Base-by-base conservation (phyloP, 1,140 invertebrate genomes). In the Psilanteris sp. region DNA sequence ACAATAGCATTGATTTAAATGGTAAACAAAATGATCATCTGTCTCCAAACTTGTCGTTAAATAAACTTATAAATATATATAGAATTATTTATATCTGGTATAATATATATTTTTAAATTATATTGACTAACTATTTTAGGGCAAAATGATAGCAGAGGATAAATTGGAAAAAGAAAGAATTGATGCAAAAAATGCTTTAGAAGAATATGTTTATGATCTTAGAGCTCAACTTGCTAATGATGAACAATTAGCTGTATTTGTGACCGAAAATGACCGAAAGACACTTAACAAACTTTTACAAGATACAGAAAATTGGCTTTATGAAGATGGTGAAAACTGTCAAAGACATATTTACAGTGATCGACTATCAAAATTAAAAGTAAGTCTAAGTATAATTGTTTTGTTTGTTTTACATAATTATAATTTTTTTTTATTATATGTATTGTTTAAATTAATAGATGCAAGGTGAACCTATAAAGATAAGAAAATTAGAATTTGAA, bases 161-260 rank as follows among this genome's bases (percentile, higher is more conserved):
- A 92, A 92, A 68, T 93, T 96, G 81, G 98, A 99, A 87, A 98
- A 98, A 79, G 96, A 98, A 84, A 91, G 96, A 39, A 92, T 95
- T 9, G 97, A 99, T 87, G 96, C 95, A 0, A 95, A 97, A 79
- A 99, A 99, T 89, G 94, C 96, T 2, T 90, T 99, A 0, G 98
- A 99, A 87, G 98, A 99, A 88, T 99, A 98, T 82, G 96, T 99
- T 9, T 99, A 99, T 84, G 97, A 99, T 74, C 91, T 98, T 83
- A 91, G 98, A 48, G 93, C 94, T 14, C 96, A 97, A 83, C 80
- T 98, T 8, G 90, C 88, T 4, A 90, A 93, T 52, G 93, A 94
- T 10, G 94, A 93, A 52, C 90, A 94, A 14, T 89, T 97, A 13
- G 93, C 93, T 50, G 90, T 91, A 4, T 99, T 93, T 81, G 91